Evolutionary conservation across 2,888 invertebrate genomes (phyloP).

Genomic region (Empis stercorea): DNA sequence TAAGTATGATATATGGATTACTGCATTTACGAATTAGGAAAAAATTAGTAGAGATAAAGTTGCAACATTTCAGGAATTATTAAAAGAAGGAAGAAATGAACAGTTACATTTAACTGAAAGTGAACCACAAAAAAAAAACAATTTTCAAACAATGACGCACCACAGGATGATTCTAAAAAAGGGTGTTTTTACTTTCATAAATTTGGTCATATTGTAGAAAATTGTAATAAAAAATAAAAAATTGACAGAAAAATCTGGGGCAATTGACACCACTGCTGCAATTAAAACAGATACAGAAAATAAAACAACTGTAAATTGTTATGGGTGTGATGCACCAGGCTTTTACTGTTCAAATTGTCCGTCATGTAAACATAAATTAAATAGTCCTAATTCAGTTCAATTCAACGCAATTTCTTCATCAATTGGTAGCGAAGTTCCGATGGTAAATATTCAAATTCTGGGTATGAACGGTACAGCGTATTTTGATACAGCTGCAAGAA

Average conservation of each 20-base stretch:
- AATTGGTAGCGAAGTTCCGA: slow-evolving; percentile 9
- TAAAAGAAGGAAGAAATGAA: background rate
- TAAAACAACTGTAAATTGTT: background rate
- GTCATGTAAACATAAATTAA: background rate
- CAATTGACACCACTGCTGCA: background rate
- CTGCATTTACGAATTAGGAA: no score
- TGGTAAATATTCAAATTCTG: slow-evolving; percentile 6
- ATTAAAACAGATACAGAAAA: background rate
- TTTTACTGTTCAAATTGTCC: slow-evolving; percentile 1
- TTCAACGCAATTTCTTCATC: slow-evolving; percentile 6
- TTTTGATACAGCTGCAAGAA: background rate
- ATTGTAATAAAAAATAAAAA: background rate
- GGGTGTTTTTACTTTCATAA: background rate
- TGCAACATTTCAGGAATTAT: background rate
- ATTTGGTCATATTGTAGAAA: background rate
- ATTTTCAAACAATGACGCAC: background rate
- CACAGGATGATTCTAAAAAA: background rate
- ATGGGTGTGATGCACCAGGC: slow-evolving; percentile 6
- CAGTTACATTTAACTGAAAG: background rate
- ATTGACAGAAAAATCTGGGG: background rate
- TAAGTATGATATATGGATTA: background rate
- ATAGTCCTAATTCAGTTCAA: slow-evolving; percentile 2
- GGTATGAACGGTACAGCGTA: slow-evolving; percentile 4
- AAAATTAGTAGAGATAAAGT: background rate
- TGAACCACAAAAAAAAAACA: background rate